Percentiles rank a stretch among this genome's conserved stretches.
phyloP scores from a whole-genome alignment of 1,140 invertebrate species.

The Diabrotica virgifera region DNA sequence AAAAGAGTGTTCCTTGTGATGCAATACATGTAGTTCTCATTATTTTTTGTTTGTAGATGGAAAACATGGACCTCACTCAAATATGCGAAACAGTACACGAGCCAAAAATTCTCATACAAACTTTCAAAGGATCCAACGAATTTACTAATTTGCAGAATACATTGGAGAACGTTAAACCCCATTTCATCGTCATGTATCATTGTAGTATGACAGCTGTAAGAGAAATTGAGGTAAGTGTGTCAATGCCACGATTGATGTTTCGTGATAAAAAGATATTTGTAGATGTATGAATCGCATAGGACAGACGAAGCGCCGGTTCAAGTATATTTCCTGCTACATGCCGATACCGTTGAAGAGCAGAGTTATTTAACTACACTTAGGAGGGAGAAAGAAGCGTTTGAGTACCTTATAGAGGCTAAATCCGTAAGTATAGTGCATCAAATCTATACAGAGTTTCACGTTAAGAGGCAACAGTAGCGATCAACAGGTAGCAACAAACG shows the following conservation, averaged over 20 bases:
- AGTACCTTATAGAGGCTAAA: slow-evolving; percentile 87
- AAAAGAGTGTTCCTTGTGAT: too few relatives aligned
- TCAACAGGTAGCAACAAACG: too few relatives aligned
- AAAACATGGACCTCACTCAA: slow-evolving; percentile 63
- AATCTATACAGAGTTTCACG: too few relatives aligned
- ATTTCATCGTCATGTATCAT: slow-evolving; percentile 89
- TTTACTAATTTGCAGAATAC: slow-evolving; percentile 64
- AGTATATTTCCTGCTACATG: slow-evolving; percentile 88
- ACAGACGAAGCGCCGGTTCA: slow-evolving; percentile 59
- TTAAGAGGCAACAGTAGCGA: too few relatives aligned
- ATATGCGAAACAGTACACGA: slow-evolving; percentile 48
- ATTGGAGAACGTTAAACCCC: slow-evolving; percentile 68
- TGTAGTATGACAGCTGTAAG: slow-evolving; percentile 81
- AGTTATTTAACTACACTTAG: slow-evolving; percentile 85
- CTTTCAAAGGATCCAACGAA: slow-evolving; percentile 71
- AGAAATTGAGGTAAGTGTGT: slow-evolving; percentile 72
- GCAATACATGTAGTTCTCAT: background rate
- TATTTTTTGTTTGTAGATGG: slow-evolving; percentile 51
- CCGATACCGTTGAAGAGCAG: slow-evolving; percentile 92
- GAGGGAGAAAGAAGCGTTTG: slow-evolving; percentile 92
- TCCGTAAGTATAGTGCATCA: slow-evolving; percentile 64
- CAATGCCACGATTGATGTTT: background rate
- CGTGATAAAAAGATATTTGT: slow-evolving; percentile 14
- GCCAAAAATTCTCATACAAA: slow-evolving; percentile 71
- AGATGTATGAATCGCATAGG: slow-evolving; percentile 67